Evolutionary conservation across 2,888 invertebrate species (phyloP).

Genomic region (Lycophotia porphyrea): DNA sequence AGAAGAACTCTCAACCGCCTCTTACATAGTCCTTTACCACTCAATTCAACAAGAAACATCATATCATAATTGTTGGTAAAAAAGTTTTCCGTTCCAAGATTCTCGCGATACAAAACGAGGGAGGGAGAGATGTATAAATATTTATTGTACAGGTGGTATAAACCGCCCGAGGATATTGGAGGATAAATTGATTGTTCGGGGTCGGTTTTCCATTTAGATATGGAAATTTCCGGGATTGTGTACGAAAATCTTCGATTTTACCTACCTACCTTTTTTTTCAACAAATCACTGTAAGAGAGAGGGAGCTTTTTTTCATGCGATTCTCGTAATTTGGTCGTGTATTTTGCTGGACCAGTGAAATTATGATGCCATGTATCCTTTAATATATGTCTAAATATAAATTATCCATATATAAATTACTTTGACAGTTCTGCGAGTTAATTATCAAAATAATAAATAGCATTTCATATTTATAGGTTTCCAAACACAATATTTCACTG

Average conservation of each 20-base stretch:
- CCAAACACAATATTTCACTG: constrained; percentile 7
- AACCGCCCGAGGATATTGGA: constrained; percentile 89
- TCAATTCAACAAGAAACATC: constrained; percentile 45
- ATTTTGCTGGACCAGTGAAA: constrained; percentile 25
- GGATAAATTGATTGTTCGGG: constrained; percentile 91
- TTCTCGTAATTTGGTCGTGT: constrained; percentile 65
- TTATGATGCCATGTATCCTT: constrained; percentile 8
- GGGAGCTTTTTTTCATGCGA: constrained; percentile 69
- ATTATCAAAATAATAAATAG: background rate
- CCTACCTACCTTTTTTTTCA: constrained; percentile 79
- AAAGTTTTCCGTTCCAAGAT: constrained; percentile 72
- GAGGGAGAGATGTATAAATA: constrained; percentile 88
- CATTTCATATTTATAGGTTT: constrained; percentile 4
- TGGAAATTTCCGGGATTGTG: constrained; percentile 90
- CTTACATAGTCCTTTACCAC: constrained; percentile 6
- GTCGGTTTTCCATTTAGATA: constrained; percentile 91
- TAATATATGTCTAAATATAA: background rate
- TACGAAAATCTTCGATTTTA: constrained; percentile 89
- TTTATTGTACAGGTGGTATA: constrained; percentile 90
- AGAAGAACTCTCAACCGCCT: background rate
- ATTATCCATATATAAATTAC: background rate
- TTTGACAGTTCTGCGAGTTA: background rate
- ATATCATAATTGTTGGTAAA: constrained; percentile 62
- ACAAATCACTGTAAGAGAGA: constrained; percentile 85
- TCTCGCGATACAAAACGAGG: constrained; percentile 84